Conservation (phyloP, 2,888 invertebrate species). For the Polydesmus complanatus region DNA sequence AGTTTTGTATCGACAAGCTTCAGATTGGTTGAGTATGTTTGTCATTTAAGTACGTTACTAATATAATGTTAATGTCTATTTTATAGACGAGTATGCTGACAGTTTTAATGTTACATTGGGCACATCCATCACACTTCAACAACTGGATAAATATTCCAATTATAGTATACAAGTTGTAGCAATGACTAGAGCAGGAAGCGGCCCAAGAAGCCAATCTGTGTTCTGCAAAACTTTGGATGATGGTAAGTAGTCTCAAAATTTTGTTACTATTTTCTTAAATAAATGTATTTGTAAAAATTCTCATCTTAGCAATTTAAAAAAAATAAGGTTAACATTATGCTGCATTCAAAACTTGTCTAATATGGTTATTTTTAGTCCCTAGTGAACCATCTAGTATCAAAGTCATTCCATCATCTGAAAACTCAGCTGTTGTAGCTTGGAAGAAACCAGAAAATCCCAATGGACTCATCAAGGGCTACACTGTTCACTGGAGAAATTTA, state of each 20-base stretch:
- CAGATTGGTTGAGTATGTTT: slow-evolving; percentile 77
- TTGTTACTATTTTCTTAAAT: too few species aligned
- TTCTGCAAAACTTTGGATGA: slow-evolving; percentile 93
- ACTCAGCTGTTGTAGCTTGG: slow-evolving; percentile 87
- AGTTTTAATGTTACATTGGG: slow-evolving; percentile 7
- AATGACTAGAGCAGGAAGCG: slow-evolving; percentile 88
- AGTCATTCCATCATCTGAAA: slow-evolving; percentile 78
- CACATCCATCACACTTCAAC: slow-evolving; percentile 44
- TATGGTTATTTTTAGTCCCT: slow-evolving; percentile 48
- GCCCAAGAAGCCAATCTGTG: slow-evolving; percentile 71
- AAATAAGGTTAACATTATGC: too few species aligned
- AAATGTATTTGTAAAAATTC: neutral
- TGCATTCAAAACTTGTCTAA: neutral
- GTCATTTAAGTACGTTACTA: neutral
- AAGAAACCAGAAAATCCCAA: slow-evolving; percentile 82
- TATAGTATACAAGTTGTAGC: slow-evolving; percentile 94
- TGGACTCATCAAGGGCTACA: slow-evolving; percentile 83
- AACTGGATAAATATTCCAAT: slow-evolving; percentile 86
- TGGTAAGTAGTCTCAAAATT: slow-evolving; percentile 41
- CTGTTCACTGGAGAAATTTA: slow-evolving; percentile 59
- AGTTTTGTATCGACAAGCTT: slow-evolving; percentile 79
- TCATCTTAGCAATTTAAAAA: neutral
- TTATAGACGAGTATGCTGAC: slow-evolving; percentile 11
- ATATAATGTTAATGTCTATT: neutral
- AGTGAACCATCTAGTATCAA: slow-evolving; percentile 87